Base-by-base conservation (phyloP, 2,113 vertebrate genomes). In the Indicator indicator region DNA sequence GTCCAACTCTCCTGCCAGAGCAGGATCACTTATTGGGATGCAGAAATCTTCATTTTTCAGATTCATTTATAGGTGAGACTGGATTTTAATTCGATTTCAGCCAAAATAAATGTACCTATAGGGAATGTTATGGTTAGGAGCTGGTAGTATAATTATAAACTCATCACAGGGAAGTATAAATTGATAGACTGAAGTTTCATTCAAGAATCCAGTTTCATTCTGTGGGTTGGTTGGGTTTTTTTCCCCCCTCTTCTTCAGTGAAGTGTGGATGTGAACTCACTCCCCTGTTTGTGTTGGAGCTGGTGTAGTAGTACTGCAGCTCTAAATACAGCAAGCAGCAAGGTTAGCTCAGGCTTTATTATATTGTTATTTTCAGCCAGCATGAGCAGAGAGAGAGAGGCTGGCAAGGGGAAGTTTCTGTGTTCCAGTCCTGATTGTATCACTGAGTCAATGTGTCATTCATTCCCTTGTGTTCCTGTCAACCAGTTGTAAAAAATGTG, bases 391-490 rank as follows among this genome's bases (percentile, higher is more conserved):
- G 69, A 60, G 82, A 63, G 82, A 93, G 52, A 76, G 44, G 71
- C 87, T 92, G 92, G 89, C 92, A 89, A 72, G 0, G 46, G 84
- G 93, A 95, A 93, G 86, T 88, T 96, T 90, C 89, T 76, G 69
- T 84, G 90, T 94, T 96, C 86, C 93, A 94, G 95, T 95, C 85
- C 81, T 7, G 78, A 96, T 94, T 93, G 92, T 95, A 96, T 95
- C 91, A 96, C 96, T 93, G 94, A 96, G 94, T 96, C 92, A 94
- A 94, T 52, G 89, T 96, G 95, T 94, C 96, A 96, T 89, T 96
- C 96, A 96, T 91, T 96, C 94, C 88, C 93, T 95, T 89, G 89
- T 91, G 92, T 94, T 96, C 93, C 94, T 96, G 96, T 97, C 96
- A 97, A 96, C 95, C 94, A 94, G 94, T 94, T 97, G 94, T 93